Conservation (phyloP, 2,888 invertebrate genomes). For the Ophion slaviceki region DNA sequence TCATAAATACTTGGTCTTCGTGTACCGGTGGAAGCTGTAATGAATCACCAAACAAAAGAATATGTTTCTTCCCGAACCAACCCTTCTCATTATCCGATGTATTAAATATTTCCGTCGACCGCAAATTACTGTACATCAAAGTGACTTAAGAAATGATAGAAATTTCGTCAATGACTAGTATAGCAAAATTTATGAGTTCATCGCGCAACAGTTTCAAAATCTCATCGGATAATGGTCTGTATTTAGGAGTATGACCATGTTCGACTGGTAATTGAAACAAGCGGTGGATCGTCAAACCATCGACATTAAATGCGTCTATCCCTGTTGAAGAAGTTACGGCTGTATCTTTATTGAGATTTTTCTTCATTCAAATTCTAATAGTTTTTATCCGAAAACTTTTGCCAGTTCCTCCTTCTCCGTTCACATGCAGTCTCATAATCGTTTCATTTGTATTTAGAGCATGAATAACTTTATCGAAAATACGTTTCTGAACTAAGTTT, state of each 20-base stretch:
- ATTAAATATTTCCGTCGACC: constrained; percentile 73
- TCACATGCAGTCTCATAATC: constrained; percentile 67
- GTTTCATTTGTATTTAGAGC: constrained; percentile 30
- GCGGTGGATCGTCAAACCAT: constrained; percentile 76
- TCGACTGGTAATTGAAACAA: constrained; percentile 76
- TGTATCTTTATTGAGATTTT: constrained; percentile 70
- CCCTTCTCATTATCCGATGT: constrained; percentile 71
- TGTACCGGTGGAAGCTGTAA: constrained; percentile 75
- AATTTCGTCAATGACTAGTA: no score
- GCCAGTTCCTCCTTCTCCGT: constrained; percentile 75
- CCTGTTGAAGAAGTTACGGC: constrained; percentile 72
- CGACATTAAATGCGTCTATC: constrained; percentile 78
- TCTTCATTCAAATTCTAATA: constrained; percentile 72
- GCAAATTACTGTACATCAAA: constrained; percentile 53
- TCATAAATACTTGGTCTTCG: constrained; percentile 69
- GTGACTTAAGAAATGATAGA: no score
- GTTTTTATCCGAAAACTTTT: constrained; percentile 76
- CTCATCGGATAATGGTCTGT: constrained; percentile 72
- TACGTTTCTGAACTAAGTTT: constrained; percentile 67
- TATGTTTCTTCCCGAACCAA: constrained; percentile 75
- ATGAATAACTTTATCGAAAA: constrained; percentile 61
- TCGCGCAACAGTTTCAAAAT: constrained; percentile 70
- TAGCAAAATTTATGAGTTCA: no score
- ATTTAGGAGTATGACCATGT: constrained; percentile 74
- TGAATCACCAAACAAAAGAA: constrained; percentile 75